These are phyloP conservation scores for Menidia menidia DNA, from an alignment of 2,797 vertebrate species.

Conservation along the genomic window DNA sequence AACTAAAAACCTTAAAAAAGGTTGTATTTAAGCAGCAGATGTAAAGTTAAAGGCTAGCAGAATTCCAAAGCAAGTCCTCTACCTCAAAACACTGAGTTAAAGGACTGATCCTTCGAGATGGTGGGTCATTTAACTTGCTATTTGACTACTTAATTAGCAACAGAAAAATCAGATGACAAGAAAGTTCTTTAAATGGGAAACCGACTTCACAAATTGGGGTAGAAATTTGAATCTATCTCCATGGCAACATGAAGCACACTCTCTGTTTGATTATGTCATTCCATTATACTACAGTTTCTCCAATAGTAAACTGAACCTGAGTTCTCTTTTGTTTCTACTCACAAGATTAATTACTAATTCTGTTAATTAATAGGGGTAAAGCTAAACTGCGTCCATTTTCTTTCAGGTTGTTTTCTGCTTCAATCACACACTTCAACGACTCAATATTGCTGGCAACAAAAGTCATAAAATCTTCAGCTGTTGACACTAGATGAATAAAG, in stretches of 20 bases:
- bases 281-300: too few species aligned
- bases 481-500: not conserved
- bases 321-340: too few species aligned
- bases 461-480: not conserved
- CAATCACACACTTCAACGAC: slow-evolving; percentile 9
- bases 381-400: not conserved
- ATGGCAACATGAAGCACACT: not conserved
- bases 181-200: not conserved
- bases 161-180: not conserved
- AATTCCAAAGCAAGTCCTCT: not conserved
- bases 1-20: not conserved
- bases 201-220: not conserved
- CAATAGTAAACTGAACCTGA: too few species aligned
- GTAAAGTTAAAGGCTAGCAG: not conserved
- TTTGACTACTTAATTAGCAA: not conserved
- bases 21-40: not conserved
- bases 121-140: not conserved
- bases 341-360: too few species aligned
- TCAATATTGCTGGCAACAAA: not conserved
- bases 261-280: too few species aligned
- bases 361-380: too few species aligned
- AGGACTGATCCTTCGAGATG: not conserved
- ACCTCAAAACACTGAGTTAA: too few species aligned
- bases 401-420: not conserved
- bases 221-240: not conserved